These are phyloP conservation scores for Hybognathus amarus DNA, from an alignment of 2,797 vertebrate genomes.

Conservation along the genomic window DNA sequence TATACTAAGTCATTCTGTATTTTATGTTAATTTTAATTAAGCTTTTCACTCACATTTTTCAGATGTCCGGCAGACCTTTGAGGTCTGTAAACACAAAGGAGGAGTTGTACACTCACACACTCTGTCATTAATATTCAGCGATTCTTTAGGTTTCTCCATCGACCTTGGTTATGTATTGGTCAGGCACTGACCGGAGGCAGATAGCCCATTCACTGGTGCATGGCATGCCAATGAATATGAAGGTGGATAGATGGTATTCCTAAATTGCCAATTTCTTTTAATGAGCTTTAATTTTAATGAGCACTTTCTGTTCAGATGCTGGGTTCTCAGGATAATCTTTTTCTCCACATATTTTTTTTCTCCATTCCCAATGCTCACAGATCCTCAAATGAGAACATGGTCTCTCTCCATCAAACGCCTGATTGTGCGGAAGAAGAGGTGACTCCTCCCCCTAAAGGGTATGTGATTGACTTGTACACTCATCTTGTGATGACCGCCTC, in stretches of 20 bases:
- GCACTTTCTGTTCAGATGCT: conserved; percentile 64
- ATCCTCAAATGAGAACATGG: conserved; percentile 24
- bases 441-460: conserved; percentile 12
- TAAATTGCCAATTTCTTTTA: conserved; percentile 82
- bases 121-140: not conserved
- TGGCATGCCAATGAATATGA: conserved; percentile 60
- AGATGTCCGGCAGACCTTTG: not conserved
- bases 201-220: conserved; percentile 47
- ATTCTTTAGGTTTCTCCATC: not conserved
- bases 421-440: conserved; percentile 8
- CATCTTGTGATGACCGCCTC: conserved; percentile 6
- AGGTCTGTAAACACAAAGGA: not conserved
- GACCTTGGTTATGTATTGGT: not conserved
- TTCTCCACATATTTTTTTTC: conserved; percentile 53
- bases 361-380: conserved; percentile 12
- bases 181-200: not conserved
- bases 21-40: not conserved
- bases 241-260: conserved; percentile 65
- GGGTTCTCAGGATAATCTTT: conserved; percentile 53
- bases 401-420: conserved; percentile 31
- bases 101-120: not conserved
- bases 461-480: conserved; percentile 27
- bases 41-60: not conserved
- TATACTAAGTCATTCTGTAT: not conserved
- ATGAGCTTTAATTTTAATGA: conserved; percentile 83